Base-by-base conservation (phyloP, 1,140 invertebrate species). In the Ridgeia piscesae region DNA sequence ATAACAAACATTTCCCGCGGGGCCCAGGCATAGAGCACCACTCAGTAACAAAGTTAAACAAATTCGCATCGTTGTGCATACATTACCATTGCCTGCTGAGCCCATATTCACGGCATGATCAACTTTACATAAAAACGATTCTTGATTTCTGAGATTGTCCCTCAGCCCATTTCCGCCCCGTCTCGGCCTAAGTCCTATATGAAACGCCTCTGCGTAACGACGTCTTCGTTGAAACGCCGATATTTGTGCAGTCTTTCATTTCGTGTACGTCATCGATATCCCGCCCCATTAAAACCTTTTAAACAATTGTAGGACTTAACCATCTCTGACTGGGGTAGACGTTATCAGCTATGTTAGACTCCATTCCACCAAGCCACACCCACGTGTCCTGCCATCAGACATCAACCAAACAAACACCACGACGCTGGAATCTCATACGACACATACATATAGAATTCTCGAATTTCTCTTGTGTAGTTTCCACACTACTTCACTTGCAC, bases 101-200 rank as follows among this genome's bases (percentile, higher is more conserved):
- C 8, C 58, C 58, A 21, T 21, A 77, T 11, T 42, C 58, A 77
- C 58, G 2, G 27, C 2, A 77, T 77, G 58, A 77, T 77, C 58
- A 21, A 6, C 58, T 77, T 77, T 77, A 77, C 58, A 77, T 77
- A 42, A 42, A n/a, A 42, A 42, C 42, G 11, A 42, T 77, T 77
- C 58, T 77, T 77, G 58, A 77, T 77, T 77, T 77, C 58, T 77
- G 58, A 77, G 58, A 77, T 77, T 77, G 58, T 77, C 58, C 58
- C 58, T 4, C 58, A 77, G 58, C 17, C 27, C 27, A 21, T 77
- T 9, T 77, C 27, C 27, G 17, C 17, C 58, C 58, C 27, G 11
- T 77, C 58, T 77, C 21, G 21, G 0, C 21, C 58, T 77, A 77
- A 77, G n/a, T n/a, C 14, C 27, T 14, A 9, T 77, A 77, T 21